Base-by-base conservation (phyloP, 2,888 invertebrate species). In the Drosophila macrospina region DNA sequence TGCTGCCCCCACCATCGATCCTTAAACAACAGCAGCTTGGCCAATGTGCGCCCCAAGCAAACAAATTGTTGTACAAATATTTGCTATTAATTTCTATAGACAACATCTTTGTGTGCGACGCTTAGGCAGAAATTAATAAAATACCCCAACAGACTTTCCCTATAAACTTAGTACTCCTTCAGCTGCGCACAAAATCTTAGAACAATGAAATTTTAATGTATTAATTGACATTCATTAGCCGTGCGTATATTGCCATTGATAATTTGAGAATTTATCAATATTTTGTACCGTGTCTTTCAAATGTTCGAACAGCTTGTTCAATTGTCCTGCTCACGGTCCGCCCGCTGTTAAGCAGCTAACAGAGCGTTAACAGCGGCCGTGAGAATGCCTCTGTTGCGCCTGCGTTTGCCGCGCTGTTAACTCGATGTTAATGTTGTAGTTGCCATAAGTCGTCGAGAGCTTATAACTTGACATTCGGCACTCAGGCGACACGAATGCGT, bases 11-110 rank as follows among this genome's bases (percentile, higher is more conserved):
- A 28, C 7, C 34, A 8, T 5, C 28, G 13, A 3, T 7, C 6
- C 20, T 37, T 26, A 26, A 16, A 16, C 37, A 61, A 28, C 26
- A 52, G 41, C 28, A 26, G 26, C 8, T 11, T 10, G 48, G 52
- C 34, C 48, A 42, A 7, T 30, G 15, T 50, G 8, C 28, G 32
- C 28, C 64, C 51, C 72, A 71, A 63, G 60, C 56, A 61, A 88
- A 78, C 79, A 81, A 79, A 88, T 88, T 81, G 74, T 55, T 81
- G 64, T 68, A 60, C 85, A 88, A 88, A 86, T 88, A 88, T 86
- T 88, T 86, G 79, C 82, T 74, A 88, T 84, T 88, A 83, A 84
- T 84, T 84, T 84, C 74, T 69, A 82, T 79, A 70, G 88, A 69
- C 72, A 87, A 73, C 70, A 73, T 60, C 67, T 69, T 56, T 65